Percentiles rank a stretch among this genome's conserved stretches.
These are phyloP conservation scores for Tympanuchus pallidicinctus DNA, from an alignment of 2,113 vertebrate species.

Conservation along the genomic window DNA sequence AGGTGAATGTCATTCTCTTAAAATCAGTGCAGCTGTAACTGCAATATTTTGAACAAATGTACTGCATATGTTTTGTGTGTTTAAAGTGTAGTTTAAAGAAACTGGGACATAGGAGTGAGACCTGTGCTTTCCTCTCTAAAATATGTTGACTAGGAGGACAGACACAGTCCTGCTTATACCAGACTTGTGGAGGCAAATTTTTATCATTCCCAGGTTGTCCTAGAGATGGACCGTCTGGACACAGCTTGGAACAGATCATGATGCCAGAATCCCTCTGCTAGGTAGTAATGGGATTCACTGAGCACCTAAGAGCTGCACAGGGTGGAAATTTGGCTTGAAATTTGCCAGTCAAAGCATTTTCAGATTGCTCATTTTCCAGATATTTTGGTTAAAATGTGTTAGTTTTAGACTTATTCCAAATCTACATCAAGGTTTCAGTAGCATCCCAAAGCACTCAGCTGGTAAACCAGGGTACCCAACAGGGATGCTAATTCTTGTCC, in stretches of 20 bases:
- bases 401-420: neutral
- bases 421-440: neutral
- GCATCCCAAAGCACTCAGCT: neutral
- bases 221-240: conserved; percentile 15
- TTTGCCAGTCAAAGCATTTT: neutral
- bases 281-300: conserved; percentile 31
- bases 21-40: neutral
- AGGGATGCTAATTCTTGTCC: neutral
- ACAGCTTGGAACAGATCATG: conserved; percentile 5
- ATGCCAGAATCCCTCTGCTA: conserved; percentile 43
- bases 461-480: neutral
- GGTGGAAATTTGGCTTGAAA: conserved; percentile 7
- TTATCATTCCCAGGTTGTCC: neutral
- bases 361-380: neutral
- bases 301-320: neutral
- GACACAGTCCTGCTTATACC: neutral
- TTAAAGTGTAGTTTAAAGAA: neutral
- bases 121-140: neutral
- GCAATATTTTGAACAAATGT: neutral
- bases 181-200: neutral
- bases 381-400: neutral
- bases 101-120: neutral
- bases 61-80: neutral
- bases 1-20: neutral
- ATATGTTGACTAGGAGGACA: neutral